Conservation (phyloP, 2,113 vertebrate species). For the Grantiella picta region DNA sequence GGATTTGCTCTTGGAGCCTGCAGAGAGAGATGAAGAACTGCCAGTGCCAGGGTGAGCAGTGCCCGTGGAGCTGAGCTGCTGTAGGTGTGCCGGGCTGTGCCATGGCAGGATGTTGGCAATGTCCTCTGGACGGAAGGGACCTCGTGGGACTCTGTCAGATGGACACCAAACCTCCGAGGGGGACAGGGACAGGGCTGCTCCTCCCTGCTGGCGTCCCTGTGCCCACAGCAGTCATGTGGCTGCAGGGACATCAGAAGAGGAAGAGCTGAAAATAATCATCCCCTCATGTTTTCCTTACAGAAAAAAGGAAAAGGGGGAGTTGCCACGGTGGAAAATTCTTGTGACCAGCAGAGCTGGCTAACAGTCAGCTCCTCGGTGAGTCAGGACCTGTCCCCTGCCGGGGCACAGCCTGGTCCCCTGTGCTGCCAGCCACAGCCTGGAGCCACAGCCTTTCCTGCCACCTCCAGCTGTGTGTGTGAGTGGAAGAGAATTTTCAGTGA, state of each 20-base stretch:
- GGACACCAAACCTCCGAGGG: neutral
- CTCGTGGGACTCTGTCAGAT: fast-evolving
- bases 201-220: neutral
- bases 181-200: neutral
- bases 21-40: neutral
- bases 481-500: neutral
- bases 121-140: neutral
- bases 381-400: neutral
- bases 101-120: neutral
- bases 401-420: neutral
- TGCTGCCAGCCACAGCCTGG: neutral
- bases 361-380: neutral
- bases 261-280: conserved; percentile 44
- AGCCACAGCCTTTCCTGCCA: neutral
- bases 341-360: conserved; percentile 12
- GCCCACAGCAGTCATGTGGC: neutral
- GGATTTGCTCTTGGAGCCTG: neutral
- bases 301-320: neutral
- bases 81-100: neutral
- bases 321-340: neutral
- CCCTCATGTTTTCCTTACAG: conserved; percentile 27
- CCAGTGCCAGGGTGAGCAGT: neutral
- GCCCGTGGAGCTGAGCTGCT: neutral
- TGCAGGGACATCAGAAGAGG: neutral
- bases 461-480: neutral